A percentile compares a stretch with the other conserved stretches of the same genome.
These are phyloP conservation scores for Aphidius ervi DNA, from an alignment of 1,140 invertebrate species.

Conservation along the genomic window DNA sequence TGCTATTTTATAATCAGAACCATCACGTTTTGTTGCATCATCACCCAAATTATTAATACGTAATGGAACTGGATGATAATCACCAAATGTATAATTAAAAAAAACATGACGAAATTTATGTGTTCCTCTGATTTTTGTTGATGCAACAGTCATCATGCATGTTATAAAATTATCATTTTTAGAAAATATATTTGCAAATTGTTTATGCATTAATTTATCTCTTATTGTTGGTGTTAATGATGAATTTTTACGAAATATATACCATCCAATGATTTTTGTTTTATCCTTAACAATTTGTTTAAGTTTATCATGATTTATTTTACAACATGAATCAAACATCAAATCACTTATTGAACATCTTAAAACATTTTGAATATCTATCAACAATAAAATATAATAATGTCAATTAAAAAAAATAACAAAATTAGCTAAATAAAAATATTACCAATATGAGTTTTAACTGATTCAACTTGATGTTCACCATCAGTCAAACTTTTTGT, in stretches of 20 bases:
- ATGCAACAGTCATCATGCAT: constrained; percentile 56
- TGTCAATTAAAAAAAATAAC: neutral
- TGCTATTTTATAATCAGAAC: constrained; percentile 44
- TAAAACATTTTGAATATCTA: constrained; percentile 57
- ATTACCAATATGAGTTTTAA: constrained; percentile 57
- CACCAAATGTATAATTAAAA: constrained; percentile 35
- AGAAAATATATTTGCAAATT: constrained; percentile 54
- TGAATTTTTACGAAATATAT: constrained; percentile 55
- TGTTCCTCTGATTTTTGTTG: constrained; percentile 47
- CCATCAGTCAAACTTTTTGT: constrained; percentile 65
- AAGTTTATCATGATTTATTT: constrained; percentile 54
- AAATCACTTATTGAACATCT: constrained; percentile 53
- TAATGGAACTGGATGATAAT: constrained; percentile 41
- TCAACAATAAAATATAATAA: constrained; percentile 19
- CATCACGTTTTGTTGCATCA: constrained; percentile 38
- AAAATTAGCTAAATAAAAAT: constrained; percentile 14
- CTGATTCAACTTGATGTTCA: constrained; percentile 56
- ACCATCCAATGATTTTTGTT: constrained; percentile 61
- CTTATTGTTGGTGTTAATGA: constrained; percentile 52
- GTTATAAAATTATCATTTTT: constrained; percentile 44
- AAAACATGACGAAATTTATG: constrained; percentile 58
- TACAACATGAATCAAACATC: constrained; percentile 56
- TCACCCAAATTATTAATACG: constrained; percentile 49
- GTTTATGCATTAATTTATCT: constrained; percentile 58
- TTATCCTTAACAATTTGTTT: constrained; percentile 51